Evolutionary conservation across 2,888 invertebrate genomes (phyloP), one percentile per base, ranked within the genome.

Genomic region (Thelaira solivaga): DNA sequence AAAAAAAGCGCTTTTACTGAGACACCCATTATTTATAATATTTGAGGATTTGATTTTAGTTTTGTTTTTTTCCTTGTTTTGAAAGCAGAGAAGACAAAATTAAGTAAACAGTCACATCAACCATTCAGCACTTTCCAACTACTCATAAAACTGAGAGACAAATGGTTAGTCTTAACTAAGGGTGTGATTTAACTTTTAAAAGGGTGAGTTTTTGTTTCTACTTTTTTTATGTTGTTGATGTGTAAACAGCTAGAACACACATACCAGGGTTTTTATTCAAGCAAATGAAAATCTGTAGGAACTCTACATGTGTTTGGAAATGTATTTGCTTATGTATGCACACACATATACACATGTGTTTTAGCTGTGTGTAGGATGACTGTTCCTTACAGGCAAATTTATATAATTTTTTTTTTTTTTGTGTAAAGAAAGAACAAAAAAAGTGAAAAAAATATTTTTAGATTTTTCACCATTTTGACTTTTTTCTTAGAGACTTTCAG

Each of bases 101-200:
- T 43, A 22, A 20, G 10, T 29, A 59, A 59, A 31, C 22, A 39
- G n/a, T n/a, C 26, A 11, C 29, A 2, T 0, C 13, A 39, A 65
- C 16, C 31, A 53, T 45, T 39, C 24, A 13, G 13, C 29, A 16
- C 39, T 39, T 62, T 11, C 29, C 29, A 39, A 2, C 16, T 41
- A 4, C n/a, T 47, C 13, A 1, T 20, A 26, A 53, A 53, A 53
- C 62, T 72, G 62, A 72, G 22, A 62, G 36, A 45, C 53, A 55
- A 36, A 53, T 45, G 45, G 26, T 45, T 2, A 26, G 18, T 51
- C 31, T 45, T 16, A 62, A 45, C 22, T 43, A 61, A 29, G 61
- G 51, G 51, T 69, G 59, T 49, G 49, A 29, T 13, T 16, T 43
- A 47, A 45, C 5, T 24, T 11, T 24, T 29, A 31, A n/a, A 31